These are phyloP conservation scores for Amazona ochrocephala DNA, from an alignment of 2,797 vertebrate genomes.

Conservation along the genomic window DNA sequence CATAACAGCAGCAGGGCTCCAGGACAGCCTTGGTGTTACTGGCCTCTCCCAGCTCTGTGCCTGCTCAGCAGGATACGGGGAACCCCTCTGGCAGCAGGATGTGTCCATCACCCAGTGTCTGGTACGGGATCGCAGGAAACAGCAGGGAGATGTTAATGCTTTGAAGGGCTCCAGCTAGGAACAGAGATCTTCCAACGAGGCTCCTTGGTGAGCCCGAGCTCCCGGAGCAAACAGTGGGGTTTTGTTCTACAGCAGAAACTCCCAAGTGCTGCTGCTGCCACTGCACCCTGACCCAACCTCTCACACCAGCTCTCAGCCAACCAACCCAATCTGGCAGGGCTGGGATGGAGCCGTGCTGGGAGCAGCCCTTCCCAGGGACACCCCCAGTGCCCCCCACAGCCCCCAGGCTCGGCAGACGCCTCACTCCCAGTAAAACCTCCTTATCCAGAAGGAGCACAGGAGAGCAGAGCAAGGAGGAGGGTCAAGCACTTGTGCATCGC, in stretches of 20 bases:
- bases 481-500: neutral
- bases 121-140: neutral
- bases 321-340: neutral
- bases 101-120: neutral
- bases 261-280: neutral
- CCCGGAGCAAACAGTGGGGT: neutral
- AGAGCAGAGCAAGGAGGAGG: neutral
- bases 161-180: neutral
- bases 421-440: neutral
- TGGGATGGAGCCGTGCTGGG: neutral
- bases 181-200: neutral
- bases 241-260: constrained; percentile 12
- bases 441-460: neutral
- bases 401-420: neutral
- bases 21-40: neutral
- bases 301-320: neutral
- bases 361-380: neutral
- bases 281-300: neutral
- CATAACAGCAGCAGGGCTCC: neutral
- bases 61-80: neutral
- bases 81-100: constrained; percentile 52
- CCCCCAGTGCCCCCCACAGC: neutral
- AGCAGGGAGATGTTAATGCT: neutral
- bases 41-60: neutral
- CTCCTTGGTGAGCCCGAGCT: neutral